A percentile compares a stretch with the other conserved stretches of the same genome.
phyloP scores from a whole-genome alignment of 1,140 invertebrate genomes.

The Zelostemma sp. region DNA sequence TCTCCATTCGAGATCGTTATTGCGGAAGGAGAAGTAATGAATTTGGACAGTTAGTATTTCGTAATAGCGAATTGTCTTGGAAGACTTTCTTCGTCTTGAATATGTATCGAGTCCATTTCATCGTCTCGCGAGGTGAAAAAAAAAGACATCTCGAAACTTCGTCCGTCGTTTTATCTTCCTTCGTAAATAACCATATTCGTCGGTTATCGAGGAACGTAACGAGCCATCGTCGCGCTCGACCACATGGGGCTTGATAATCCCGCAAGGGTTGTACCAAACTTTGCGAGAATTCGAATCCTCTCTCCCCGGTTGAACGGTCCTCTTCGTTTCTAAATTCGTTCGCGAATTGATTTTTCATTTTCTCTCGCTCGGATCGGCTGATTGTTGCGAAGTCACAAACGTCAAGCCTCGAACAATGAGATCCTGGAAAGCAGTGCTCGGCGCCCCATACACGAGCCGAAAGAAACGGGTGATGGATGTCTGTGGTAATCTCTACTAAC shows the following conservation, averaged over 20 bases:
- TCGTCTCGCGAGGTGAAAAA: too few relatives aligned
- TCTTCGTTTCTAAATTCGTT: too few relatives aligned
- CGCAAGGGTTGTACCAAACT: slow-evolving; percentile 53
- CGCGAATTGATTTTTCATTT: too few relatives aligned
- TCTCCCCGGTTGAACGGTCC: slow-evolving; percentile 28
- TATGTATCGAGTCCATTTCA: too few relatives aligned
- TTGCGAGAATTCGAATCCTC: slow-evolving; percentile 65
- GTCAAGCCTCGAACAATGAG: slow-evolving; percentile 42
- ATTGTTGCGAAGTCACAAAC: slow-evolving; percentile 27
- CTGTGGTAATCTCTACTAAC: slow-evolving; percentile 62
- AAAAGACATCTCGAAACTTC: too few relatives aligned
- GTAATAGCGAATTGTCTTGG: neutral
- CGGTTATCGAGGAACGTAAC: slow-evolving; percentile 66
- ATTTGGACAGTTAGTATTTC: slow-evolving; percentile 35
- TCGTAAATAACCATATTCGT: slow-evolving; percentile 70
- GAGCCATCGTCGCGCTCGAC: slow-evolving; percentile 64
- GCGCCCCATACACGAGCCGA: slow-evolving; percentile 35
- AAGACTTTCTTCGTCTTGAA: too few relatives aligned
- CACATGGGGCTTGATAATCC: slow-evolving; percentile 69
- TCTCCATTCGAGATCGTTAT: slow-evolving; percentile 18
- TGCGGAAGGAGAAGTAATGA: slow-evolving; percentile 40
- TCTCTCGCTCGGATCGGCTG: slow-evolving; percentile 14
- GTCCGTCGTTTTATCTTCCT: slow-evolving; percentile 29
- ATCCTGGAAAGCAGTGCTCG: slow-evolving; percentile 43
- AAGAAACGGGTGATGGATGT: slow-evolving; percentile 62